A percentile compares a stretch with the other conserved stretches of the same genome.
Conservation (phyloP, 2,797 vertebrate genomes). For the Astyanax mexicanus region DNA sequence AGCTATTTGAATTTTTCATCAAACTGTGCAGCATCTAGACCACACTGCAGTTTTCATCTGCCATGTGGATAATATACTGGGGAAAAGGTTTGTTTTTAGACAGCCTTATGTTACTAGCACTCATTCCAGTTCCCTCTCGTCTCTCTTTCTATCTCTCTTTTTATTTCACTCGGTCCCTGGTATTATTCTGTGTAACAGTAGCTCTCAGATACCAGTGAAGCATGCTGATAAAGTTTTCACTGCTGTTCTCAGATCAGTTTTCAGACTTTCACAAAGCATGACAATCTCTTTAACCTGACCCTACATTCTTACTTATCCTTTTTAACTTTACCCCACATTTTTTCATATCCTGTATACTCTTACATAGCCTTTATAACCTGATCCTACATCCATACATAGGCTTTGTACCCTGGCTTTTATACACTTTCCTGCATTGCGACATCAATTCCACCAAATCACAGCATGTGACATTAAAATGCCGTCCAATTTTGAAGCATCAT, state of each 20-base stretch:
- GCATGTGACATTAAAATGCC: no score
- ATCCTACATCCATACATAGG: no score
- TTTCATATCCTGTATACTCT: no score
- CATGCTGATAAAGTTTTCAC: neutral
- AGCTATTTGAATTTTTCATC: constrained; percentile 30
- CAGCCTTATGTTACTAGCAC: neutral
- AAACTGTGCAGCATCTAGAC: constrained; percentile 12
- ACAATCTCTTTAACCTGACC: neutral
- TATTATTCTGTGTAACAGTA: neutral
- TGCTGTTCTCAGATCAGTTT: neutral
- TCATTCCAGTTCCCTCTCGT: no score
- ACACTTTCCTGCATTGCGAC: no score
- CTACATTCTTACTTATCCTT: no score
- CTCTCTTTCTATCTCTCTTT: neutral
- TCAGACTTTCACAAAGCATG: neutral
- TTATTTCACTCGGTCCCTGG: constrained; percentile 8
- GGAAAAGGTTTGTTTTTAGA: constrained; percentile 22
- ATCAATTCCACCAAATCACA: no score
- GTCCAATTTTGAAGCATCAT: no score
- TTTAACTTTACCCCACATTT: no score
- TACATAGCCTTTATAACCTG: no score
- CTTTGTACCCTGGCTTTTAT: no score
- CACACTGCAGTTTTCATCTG: constrained; percentile 25
- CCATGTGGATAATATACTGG: constrained; percentile 24
- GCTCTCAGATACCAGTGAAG: neutral